Evolutionary conservation across 2,113 vertebrate genomes (phyloP).

Genomic region (Aplodontia rufa): DNA sequence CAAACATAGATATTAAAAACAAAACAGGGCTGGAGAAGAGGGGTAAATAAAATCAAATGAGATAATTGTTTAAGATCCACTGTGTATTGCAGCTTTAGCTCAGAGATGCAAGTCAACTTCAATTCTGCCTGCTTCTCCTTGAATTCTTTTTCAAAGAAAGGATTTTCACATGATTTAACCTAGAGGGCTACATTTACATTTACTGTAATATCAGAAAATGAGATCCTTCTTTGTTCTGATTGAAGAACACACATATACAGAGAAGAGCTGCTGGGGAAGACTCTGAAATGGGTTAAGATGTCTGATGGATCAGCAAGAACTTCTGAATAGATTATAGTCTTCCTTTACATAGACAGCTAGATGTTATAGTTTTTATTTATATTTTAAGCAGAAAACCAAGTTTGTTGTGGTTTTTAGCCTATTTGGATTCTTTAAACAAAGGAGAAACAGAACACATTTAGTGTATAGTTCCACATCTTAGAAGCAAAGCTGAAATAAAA

Average conservation of each 20-base stretch:
- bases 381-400: background rate
- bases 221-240: slow-evolving; percentile 67
- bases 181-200: slow-evolving; percentile 55
- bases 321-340: slow-evolving; percentile 7
- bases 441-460: background rate
- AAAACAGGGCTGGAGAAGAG: background rate
- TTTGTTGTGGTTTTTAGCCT: background rate
- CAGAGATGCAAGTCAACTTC: slow-evolving; percentile 3
- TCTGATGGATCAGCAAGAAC: background rate
- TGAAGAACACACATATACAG: slow-evolving; percentile 25
- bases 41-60: slow-evolving; percentile 25
- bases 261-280: slow-evolving; percentile 27
- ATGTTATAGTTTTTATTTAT: background rate
- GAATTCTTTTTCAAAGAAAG: slow-evolving; percentile 59
- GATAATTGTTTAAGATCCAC: background rate
- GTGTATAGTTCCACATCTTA: background rate
- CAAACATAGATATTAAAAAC: background rate
- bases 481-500: slow-evolving; percentile 14
- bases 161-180: slow-evolving; percentile 69
- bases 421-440: slow-evolving; percentile 20
- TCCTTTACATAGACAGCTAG: background rate
- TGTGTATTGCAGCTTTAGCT: background rate
- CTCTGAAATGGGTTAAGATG: slow-evolving; percentile 35
- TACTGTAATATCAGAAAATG: slow-evolving; percentile 67
- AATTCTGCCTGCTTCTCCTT: slow-evolving; percentile 21